Base-by-base conservation (phyloP, 2,113 vertebrate genomes). In the Vireo altiloquus region DNA sequence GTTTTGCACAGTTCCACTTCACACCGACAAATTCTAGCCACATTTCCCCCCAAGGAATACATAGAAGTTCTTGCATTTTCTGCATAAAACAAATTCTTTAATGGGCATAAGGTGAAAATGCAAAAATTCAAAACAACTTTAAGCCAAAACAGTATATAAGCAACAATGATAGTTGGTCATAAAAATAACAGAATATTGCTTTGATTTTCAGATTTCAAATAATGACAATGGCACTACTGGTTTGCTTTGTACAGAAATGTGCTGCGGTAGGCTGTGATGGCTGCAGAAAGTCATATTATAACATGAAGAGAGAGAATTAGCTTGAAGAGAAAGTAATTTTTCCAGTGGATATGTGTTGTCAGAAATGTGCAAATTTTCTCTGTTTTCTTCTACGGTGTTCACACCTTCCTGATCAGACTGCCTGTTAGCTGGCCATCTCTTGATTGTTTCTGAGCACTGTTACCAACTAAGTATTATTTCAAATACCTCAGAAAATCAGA, bases 401-500 rank as follows among this genome's bases (percentile, higher is more conserved):
- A 63, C 37, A 71, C 42, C 33, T 79, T 78, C 19, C 27, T 42
- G 28, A 72, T 76, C 44, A 88, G 33, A 31, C 35, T 82, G 31
- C 15, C n/a, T 35, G 5, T 39, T 70, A 56, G n/a, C 22, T 57
- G 39, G 44, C 63, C n/a, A 56, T 13, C 44, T 72, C 75, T 30
- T 63, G 39, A 15, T 39, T 57, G 27, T 47, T 91, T 87, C 70
- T 68, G 21, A 82, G 53, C 59, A 57, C 35, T 63, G 42, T 13
- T 39, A 69, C 50, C n/a, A 57, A 33, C 50, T 87, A n/a, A 70
- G 6, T 25, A 33, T n/a, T 49, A 33, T 60, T 87, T 82, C 50
- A 72, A 76, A 66, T 30, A 22, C 19, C 49, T 87, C 75, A 56
- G 25, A 92, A 94, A 90, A 91, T 78, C 78, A 91, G 82, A 88